Base-by-base conservation (phyloP, 2,113 vertebrate species). In the Serinus canaria region DNA sequence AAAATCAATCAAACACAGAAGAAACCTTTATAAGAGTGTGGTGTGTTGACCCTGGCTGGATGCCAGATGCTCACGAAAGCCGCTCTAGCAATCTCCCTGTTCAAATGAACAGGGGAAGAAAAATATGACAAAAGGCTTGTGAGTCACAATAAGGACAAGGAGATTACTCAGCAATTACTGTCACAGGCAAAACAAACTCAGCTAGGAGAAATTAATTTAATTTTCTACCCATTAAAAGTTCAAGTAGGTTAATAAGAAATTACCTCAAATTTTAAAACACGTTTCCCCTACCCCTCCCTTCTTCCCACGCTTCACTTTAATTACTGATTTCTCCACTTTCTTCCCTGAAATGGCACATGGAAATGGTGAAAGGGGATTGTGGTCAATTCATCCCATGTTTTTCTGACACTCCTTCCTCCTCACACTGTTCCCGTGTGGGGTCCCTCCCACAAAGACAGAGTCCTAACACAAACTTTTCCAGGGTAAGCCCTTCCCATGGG, bases 391-490 rank as follows among this genome's bases (percentile, higher is more conserved):
- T 43, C 11, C 52, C 25, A 43, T 2, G 10, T 49, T 58, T 49
- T 63, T 58, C 43, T 37, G 67, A 64, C 5, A 9, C 18, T 80
- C 31, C 21, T 56, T 64, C 7, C 41, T 47, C n/a, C 50, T 80
- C 50, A 64, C 13, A 43, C 6, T 56, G 49, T 31, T 64, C 2
- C 16, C 16, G 17, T 0, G 0, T 37, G 35, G 13, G n/a, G 24
- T 56, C 17, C 8, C 16, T 79, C 66, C 24, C 30, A 41, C 9
- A 35, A 35, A 49, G 11, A 70, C 16, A 72, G 8, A 22, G 30
- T 49, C 43, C 27, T 46, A 39, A 39, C 23, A 46, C 35, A 24
- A 33, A 62, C 28, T 69, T 46, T 27, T 28, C 12, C 23, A 33
- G 37, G 14, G 18, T 8, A 44, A 87, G 27, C n/a, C 23, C 33